phyloP scores from a whole-genome alignment of 2,113 vertebrate species.

The Syngnathus scovelli region DNA sequence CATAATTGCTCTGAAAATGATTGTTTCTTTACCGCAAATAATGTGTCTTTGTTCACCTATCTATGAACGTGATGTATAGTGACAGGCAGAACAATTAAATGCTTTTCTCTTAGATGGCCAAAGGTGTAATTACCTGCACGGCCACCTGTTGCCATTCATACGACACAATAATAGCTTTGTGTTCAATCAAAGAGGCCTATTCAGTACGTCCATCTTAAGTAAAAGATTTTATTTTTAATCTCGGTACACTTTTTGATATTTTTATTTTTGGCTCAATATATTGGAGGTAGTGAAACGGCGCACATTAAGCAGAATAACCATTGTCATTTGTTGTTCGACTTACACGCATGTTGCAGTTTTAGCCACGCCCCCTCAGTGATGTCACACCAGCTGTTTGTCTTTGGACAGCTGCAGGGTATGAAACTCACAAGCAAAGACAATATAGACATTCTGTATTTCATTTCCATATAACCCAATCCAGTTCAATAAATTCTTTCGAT shows the following conservation, averaged over 20 bases:
- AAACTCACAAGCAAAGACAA: not conserved
- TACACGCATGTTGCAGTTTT: slow-evolving; percentile 1
- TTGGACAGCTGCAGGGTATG: not conserved
- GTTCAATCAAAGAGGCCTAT: not conserved
- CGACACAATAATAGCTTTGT: not conserved
- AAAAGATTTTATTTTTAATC: no score
- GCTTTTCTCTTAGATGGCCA: not conserved
- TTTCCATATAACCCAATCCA: no score
- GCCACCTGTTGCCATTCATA: not conserved
- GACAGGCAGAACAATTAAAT: not conserved
- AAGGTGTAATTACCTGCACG: slow-evolving; percentile 2
- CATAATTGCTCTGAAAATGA: not conserved
- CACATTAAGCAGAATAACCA: not conserved
- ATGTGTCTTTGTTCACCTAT: slow-evolving; percentile 1
- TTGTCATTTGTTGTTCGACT: not conserved
- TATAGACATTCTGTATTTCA: not conserved
- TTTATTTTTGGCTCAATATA: not conserved
- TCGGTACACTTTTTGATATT: no score
- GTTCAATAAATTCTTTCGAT: no score
- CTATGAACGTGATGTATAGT: not conserved
- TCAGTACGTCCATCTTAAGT: not conserved
- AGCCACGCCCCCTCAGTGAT: not conserved
- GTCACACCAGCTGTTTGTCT: slow-evolving; percentile 2
- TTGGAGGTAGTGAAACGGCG: not conserved
- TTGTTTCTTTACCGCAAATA: not conserved